These are phyloP conservation scores for Mionectes macconnelli DNA, from an alignment of 2,113 vertebrate genomes.

Conservation along the genomic window DNA sequence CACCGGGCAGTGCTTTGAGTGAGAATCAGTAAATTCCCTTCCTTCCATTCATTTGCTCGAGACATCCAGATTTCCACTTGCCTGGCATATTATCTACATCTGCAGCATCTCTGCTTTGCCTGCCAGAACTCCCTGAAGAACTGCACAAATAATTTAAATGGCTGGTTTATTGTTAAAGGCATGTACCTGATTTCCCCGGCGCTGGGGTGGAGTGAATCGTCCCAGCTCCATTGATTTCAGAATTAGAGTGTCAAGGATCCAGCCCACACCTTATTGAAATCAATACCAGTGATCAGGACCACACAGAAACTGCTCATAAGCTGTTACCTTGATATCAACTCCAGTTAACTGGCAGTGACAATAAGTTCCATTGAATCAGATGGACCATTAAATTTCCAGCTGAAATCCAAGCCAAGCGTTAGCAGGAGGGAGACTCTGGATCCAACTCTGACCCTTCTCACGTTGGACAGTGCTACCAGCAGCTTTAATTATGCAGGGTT, in stretches of 20 bases:
- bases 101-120: not conserved
- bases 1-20: not conserved
- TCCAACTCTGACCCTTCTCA: not conserved
- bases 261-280: slow-evolving; percentile 47
- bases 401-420: not conserved
- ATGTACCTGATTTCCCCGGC: slow-evolving; percentile 24
- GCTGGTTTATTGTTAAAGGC: slow-evolving; percentile 53
- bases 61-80: not conserved
- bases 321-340: slow-evolving; percentile 46
- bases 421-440: rapidly evolving
- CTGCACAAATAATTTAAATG: slow-evolving; percentile 31
- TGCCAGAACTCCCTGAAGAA: not conserved
- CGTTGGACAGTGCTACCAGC: rapidly evolving
- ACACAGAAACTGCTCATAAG: slow-evolving; percentile 35
- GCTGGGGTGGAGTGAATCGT: not conserved
- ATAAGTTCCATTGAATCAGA: slow-evolving; percentile 52
- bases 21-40: not conserved
- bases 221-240: slow-evolving; percentile 46
- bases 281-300: slow-evolving; percentile 58
- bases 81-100: not conserved
- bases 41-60: not conserved
- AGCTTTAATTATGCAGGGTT: not conserved
- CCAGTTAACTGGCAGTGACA: slow-evolving; percentile 43
- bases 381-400: not conserved
- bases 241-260: slow-evolving; percentile 50